Percentiles rank a stretch among this genome's conserved stretches.
phyloP scores from a whole-genome alignment of 2,113 vertebrate genomes.

The Rattus rattus region DNA sequence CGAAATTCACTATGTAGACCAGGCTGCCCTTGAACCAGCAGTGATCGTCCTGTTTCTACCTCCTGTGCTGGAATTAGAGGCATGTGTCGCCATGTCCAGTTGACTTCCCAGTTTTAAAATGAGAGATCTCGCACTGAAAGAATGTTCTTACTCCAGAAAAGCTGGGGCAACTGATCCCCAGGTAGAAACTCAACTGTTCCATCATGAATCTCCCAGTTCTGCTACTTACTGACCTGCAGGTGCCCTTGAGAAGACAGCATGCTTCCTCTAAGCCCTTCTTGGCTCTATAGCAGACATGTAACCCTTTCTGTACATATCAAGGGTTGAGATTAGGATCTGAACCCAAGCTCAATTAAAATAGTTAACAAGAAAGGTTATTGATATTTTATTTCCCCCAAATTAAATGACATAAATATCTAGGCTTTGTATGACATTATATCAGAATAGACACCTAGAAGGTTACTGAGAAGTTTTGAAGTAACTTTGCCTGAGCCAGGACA shows the following conservation, averaged over 20 bases:
- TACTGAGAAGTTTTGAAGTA: background rate
- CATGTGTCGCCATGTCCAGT: no score
- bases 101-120: background rate
- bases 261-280: background rate
- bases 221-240: background rate
- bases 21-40: background rate
- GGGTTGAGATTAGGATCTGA: background rate
- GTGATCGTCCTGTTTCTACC: background rate
- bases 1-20: background rate
- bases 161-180: background rate
- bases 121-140: background rate
- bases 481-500: background rate
- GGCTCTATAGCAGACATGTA: background rate
- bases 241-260: background rate
- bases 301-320: background rate
- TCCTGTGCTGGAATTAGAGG: background rate
- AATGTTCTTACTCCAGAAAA: background rate
- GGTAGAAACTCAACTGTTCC: background rate
- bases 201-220: background rate
- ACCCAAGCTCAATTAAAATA: background rate
- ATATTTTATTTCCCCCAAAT: background rate
- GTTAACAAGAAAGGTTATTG: background rate
- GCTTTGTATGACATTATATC: background rate
- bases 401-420: background rate
- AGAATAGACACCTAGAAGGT: background rate